These are phyloP conservation scores for Phrynocephalus forsythii DNA, from an alignment of 2,797 vertebrate genomes.

Conservation along the genomic window DNA sequence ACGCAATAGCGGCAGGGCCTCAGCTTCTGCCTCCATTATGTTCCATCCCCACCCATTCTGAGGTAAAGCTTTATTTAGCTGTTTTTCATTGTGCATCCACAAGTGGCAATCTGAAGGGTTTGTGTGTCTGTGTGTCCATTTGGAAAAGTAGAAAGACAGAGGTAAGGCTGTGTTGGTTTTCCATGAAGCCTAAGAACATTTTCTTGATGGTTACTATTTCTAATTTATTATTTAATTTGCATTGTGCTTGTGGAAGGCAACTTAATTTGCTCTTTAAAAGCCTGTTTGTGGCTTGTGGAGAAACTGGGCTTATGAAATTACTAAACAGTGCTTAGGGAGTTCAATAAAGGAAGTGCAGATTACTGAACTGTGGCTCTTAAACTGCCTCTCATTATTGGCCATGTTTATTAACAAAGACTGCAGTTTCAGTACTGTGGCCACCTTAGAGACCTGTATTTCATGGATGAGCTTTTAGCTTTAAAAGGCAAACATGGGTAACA, in stretches of 20 bases:
- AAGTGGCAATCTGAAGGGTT: constrained; percentile 66
- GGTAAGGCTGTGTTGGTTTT: constrained; percentile 87
- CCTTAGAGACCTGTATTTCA: background rate
- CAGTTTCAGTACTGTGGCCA: constrained; percentile 42
- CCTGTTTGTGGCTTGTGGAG: constrained; percentile 46
- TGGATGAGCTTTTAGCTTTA: background rate
- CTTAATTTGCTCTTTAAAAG: constrained; percentile 49
- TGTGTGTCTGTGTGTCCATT: constrained; percentile 36
- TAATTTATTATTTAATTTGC: constrained; percentile 28
- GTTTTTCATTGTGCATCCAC: constrained; percentile 78
- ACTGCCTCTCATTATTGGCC: constrained; percentile 75
- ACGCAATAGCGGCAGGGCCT: constrained; percentile 75
- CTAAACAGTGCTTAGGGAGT: constrained; percentile 70
- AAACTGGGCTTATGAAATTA: constrained; percentile 62
- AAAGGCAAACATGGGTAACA: background rate
- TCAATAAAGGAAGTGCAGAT: constrained; percentile 76
- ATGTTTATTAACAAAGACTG: constrained; percentile 16
- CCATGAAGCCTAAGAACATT: constrained; percentile 64
- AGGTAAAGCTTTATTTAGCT: constrained; percentile 82
- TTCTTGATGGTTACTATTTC: constrained; percentile 57
- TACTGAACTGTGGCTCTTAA: constrained; percentile 67
- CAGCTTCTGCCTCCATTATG: constrained; percentile 77
- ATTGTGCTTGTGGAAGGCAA: constrained; percentile 58
- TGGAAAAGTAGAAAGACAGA: constrained; percentile 73
- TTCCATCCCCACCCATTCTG: constrained; percentile 83